A percentile compares a stretch with the other conserved stretches of the same genome.
These are phyloP conservation scores for Danionella dracula DNA, from an alignment of 2,797 vertebrate species.

Conservation along the genomic window DNA sequence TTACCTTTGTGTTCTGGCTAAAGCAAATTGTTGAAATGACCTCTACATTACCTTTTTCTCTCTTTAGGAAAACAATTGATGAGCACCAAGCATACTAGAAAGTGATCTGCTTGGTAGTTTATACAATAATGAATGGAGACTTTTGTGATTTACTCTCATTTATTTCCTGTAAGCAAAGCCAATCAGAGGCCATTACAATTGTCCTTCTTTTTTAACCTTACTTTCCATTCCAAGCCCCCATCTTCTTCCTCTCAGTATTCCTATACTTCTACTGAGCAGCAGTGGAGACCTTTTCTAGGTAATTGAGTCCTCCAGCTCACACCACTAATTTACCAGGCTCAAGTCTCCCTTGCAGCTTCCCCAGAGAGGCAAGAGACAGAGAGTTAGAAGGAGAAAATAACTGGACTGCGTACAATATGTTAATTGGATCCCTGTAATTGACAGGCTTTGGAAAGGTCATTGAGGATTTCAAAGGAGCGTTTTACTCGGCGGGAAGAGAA, in stretches of 20 bases:
- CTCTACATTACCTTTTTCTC: too few relatives aligned
- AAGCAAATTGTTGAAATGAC: too few relatives aligned
- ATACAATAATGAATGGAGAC: too few relatives aligned
- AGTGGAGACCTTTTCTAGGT: constrained; percentile 53
- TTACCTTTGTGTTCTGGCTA: too few relatives aligned
- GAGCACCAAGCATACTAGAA: too few relatives aligned
- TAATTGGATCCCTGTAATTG: constrained; percentile 70
- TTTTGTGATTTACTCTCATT: constrained; percentile 48
- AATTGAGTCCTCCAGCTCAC: constrained; percentile 75
- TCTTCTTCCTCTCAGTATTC: neutral
- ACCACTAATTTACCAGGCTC: constrained; percentile 67
- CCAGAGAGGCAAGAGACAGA: constrained; percentile 45
- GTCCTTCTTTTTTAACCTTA: too few relatives aligned
- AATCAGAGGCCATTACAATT: too few relatives aligned
- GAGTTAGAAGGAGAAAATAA: constrained; percentile 56
- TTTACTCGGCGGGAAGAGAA: constrained; percentile 54
- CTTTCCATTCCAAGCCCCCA: constrained; percentile 13
- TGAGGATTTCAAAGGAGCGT: constrained; percentile 55
- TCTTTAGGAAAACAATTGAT: too few relatives aligned
- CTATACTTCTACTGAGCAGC: constrained; percentile 51
- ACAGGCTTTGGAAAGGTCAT: constrained; percentile 66
- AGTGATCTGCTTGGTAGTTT: too few relatives aligned
- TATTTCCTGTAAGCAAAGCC: too few relatives aligned
- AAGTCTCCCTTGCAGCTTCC: constrained; percentile 62
- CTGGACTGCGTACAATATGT: constrained; percentile 68